A percentile compares a stretch with the other conserved stretches of the same genome.
Evolutionary conservation across 2,113 vertebrate genomes (phyloP).

Genomic region (Leptodactylus fuscus): DNA sequence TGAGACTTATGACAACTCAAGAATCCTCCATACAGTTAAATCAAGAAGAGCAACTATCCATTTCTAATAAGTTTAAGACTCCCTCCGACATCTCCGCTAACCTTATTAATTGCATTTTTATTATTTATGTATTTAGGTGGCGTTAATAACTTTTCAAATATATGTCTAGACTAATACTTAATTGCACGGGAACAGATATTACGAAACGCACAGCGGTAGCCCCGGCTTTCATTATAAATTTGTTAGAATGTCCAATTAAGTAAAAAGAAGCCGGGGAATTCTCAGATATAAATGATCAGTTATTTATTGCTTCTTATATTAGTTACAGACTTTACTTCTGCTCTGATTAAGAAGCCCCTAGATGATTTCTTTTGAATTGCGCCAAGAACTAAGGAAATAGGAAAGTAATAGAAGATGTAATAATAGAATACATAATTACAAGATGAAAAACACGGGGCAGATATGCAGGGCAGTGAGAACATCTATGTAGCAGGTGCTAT

Average conservation of each 20-base stretch:
- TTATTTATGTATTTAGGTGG: conserved; percentile 52
- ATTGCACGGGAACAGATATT: conserved; percentile 41
- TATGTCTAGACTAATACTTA: conserved; percentile 42
- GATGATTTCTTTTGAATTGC: conserved; percentile 1
- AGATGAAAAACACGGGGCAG: background rate
- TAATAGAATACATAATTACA: conserved; percentile 17
- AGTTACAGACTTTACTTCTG: conserved; percentile 42
- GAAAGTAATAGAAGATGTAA: conserved; percentile 14
- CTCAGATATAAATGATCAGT: conserved; percentile 53
- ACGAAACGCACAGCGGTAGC: conserved; percentile 31
- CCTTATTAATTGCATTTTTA: conserved; percentile 48
- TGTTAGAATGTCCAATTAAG: conserved; percentile 46
- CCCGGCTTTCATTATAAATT: conserved; percentile 38
- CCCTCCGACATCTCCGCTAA: conserved; percentile 12
- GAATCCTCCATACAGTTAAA: background rate
- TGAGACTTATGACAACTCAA: too few species aligned
- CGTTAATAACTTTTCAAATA: conserved; percentile 43
- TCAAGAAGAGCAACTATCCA: background rate
- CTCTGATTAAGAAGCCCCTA: conserved; percentile 43
- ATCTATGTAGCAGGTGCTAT: too few species aligned
- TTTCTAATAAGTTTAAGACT: conserved; percentile 11
- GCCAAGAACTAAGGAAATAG: conserved; percentile 20
- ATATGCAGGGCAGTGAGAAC: too few species aligned
- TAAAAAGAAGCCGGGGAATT: conserved; percentile 46
- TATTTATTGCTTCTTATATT: conserved; percentile 54